A percentile compares a stretch with the other conserved stretches of the same genome.
These are phyloP conservation scores for Drosophila prolongata DNA, from an alignment of 2,888 invertebrate genomes.

Conservation along the genomic window DNA sequence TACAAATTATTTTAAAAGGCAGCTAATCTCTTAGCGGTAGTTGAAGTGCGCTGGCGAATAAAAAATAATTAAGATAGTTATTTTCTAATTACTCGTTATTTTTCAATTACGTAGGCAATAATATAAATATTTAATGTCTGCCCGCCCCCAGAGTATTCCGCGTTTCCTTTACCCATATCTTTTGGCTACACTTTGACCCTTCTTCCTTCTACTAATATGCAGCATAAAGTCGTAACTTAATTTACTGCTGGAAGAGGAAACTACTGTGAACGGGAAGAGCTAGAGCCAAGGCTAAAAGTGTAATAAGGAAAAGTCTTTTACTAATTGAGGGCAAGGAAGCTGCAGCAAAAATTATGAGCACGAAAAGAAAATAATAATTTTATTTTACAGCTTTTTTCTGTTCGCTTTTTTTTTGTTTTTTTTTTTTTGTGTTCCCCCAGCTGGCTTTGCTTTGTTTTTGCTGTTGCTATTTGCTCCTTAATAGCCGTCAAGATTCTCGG, in stretches of 20 bases:
- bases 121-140: slow-evolving; percentile 20
- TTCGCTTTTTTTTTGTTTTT: not conserved
- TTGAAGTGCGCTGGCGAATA: not conserved
- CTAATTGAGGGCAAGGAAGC: slow-evolving; percentile 68
- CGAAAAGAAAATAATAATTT: slow-evolving; percentile 78
- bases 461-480: slow-evolving; percentile 60
- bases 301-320: slow-evolving; percentile 66
- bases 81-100: slow-evolving; percentile 10
- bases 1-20: no score
- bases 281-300: slow-evolving; percentile 49
- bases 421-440: not conserved
- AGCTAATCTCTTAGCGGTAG: not conserved
- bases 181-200: slow-evolving; percentile 1
- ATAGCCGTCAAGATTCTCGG: slow-evolving; percentile 76
- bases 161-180: not conserved
- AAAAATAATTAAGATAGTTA: slow-evolving; percentile 1
- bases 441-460: slow-evolving; percentile 12
- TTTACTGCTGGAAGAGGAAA: slow-evolving; percentile 29
- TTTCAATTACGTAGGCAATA: slow-evolving; percentile 10
- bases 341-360: slow-evolving; percentile 68
- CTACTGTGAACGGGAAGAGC: slow-evolving; percentile 41
- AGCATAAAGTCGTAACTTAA: slow-evolving; percentile 34
- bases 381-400: slow-evolving; percentile 56
- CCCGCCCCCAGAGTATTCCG: slow-evolving; percentile 3
- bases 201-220: slow-evolving; percentile 24